Percentiles rank a stretch among this genome's conserved stretches.
Conservation (phyloP, 2,888 invertebrate species). For the Drosophila colorata region DNA sequence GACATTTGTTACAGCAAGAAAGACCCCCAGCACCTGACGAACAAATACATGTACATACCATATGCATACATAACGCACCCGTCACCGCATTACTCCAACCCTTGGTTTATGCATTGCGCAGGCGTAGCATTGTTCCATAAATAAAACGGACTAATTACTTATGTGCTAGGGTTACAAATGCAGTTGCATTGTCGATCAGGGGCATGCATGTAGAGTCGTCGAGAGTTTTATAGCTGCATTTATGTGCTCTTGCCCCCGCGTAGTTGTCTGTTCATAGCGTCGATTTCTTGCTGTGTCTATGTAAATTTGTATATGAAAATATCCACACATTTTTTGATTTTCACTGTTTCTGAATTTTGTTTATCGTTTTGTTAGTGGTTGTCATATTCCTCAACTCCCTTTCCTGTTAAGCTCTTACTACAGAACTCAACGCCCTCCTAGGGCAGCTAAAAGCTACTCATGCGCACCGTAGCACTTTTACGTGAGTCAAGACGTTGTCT, state of each 20-base stretch:
- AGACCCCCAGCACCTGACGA: conserved; percentile 81
- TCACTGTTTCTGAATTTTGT: conserved; percentile 53
- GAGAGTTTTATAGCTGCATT: conserved; percentile 60
- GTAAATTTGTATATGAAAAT: conserved; percentile 6
- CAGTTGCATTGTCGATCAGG: conserved; percentile 27
- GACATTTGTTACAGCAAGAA: conserved; percentile 38
- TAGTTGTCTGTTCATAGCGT: conserved; percentile 45
- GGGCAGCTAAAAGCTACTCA: conserved; percentile 19
- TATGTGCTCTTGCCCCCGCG: conserved; percentile 65
- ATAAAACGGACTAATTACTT: conserved; percentile 76
- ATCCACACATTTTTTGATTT: conserved; percentile 47
- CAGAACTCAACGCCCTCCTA: conserved; percentile 8
- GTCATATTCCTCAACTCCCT: conserved; percentile 29
- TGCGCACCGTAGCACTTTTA: conserved; percentile 26
- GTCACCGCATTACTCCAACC: neutral
- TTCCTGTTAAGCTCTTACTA: conserved; percentile 8
- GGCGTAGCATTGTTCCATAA: conserved; percentile 66
- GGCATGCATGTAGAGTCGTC: conserved; percentile 42
- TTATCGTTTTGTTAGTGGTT: conserved; percentile 56
- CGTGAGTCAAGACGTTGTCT: conserved; percentile 27
- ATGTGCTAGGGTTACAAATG: conserved; percentile 73
- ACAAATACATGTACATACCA: conserved; percentile 17
- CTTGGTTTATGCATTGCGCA: conserved; percentile 46
- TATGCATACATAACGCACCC: conserved; percentile 22
- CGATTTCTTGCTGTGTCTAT: conserved; percentile 29